A percentile compares a stretch with the other conserved stretches of the same genome.
These are phyloP conservation scores for Euproctis similis DNA, from an alignment of 2,888 invertebrate species.

Conservation along the genomic window DNA sequence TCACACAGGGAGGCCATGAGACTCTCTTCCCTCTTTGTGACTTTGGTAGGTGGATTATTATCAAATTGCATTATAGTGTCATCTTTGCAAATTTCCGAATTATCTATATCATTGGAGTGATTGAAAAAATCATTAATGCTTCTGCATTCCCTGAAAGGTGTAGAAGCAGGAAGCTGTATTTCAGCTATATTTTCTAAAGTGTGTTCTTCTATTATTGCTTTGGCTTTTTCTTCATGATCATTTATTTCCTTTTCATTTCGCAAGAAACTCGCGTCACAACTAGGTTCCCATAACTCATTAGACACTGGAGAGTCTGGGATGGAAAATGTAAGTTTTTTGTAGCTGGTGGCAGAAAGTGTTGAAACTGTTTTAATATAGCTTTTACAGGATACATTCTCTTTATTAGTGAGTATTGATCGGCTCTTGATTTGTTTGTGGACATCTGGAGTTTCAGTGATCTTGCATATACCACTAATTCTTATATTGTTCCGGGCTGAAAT, in stretches of 20 bases:
- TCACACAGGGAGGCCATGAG: conserved; percentile 57
- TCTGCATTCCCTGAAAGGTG: conserved; percentile 56
- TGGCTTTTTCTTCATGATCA: conserved; percentile 38
- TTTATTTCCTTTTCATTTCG: conserved; percentile 55
- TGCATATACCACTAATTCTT: conserved; percentile 55
- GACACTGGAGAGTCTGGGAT: conserved; percentile 43
- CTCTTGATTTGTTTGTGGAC: conserved; percentile 27
- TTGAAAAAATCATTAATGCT: conserved; percentile 49
- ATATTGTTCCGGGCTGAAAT: conserved; percentile 34
- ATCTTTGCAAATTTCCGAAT: conserved; percentile 34
- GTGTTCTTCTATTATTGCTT: conserved; percentile 29
- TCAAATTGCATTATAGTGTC: conserved; percentile 58
- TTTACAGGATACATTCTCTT: conserved; percentile 49
- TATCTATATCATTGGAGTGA: conserved; percentile 41
- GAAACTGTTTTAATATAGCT: conserved; percentile 6
- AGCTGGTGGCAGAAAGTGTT: conserved; percentile 4
- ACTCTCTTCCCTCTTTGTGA: conserved; percentile 47
- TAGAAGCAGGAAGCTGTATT: conserved; percentile 49
- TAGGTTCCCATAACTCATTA: conserved; percentile 52
- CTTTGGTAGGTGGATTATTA: conserved; percentile 30
- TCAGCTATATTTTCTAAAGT: conserved; percentile 45
- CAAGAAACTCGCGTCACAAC: conserved; percentile 57
- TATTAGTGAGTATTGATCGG: conserved; percentile 37
- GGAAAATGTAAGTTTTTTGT: conserved; percentile 5
- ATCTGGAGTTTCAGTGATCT: conserved; percentile 51